These are phyloP conservation scores for Vandiemenella viatica DNA, from an alignment of 2,888 invertebrate genomes.

Conservation along the genomic window DNA sequence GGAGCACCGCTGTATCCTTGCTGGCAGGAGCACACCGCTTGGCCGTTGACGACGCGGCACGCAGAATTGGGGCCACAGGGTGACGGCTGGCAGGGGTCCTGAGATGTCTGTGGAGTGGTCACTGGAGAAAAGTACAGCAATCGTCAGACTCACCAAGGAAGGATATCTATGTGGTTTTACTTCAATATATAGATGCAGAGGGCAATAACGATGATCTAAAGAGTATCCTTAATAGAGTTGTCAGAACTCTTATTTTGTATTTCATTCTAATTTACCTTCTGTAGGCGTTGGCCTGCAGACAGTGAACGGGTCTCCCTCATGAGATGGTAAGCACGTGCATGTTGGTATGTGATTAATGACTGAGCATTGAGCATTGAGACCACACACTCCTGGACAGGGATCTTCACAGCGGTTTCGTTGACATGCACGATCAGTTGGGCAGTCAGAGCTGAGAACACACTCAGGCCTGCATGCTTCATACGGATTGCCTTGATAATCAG, in stretches of 20 bases:
- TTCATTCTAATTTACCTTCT: conserved; percentile 20
- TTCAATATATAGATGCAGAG: too few species aligned
- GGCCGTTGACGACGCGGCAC: conserved; percentile 43
- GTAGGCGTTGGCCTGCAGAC: conserved; percentile 34
- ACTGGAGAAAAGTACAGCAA: neutral
- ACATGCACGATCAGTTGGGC: conserved; percentile 67
- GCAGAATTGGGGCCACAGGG: conserved; percentile 51
- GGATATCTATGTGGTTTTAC: too few species aligned
- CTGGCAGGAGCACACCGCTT: conserved; percentile 50
- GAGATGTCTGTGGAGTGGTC: neutral
- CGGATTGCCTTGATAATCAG: conserved; percentile 71
- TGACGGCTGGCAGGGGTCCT: conserved; percentile 46
- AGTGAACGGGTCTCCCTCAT: conserved; percentile 60
- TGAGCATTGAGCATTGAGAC: conserved; percentile 64
- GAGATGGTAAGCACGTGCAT: conserved; percentile 59
- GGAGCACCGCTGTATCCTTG: conserved; percentile 44
- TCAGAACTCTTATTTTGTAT: too few species aligned
- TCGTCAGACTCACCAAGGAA: neutral
- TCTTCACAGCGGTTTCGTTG: conserved; percentile 68
- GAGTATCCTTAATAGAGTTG: too few species aligned
- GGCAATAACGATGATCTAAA: too few species aligned
- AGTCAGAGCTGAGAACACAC: conserved; percentile 74
- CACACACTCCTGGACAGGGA: conserved; percentile 77
- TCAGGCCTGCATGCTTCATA: conserved; percentile 77
- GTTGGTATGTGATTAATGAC: conserved; percentile 77